These are phyloP conservation scores for Hippocampus abdominalis DNA, from an alignment of 2,113 vertebrate genomes.

Conservation along the genomic window DNA sequence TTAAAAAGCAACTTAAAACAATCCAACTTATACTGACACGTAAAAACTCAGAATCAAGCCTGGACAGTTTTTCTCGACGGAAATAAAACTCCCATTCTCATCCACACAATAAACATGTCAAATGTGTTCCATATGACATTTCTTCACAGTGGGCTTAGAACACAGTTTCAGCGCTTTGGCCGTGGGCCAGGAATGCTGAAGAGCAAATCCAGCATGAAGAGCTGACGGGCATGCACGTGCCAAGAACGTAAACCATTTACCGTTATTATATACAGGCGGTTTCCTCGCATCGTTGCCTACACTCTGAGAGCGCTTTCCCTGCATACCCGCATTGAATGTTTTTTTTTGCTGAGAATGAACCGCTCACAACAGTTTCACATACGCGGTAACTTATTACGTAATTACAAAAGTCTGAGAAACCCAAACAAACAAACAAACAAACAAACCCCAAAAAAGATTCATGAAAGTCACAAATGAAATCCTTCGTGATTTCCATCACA, in stretches of 20 bases:
- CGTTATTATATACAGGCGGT: neutral
- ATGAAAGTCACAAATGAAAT: slow-evolving; percentile 37
- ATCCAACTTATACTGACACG: neutral
- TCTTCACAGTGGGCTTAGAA: neutral
- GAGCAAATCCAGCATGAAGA: neutral
- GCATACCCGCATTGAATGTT: neutral
- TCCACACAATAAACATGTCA: neutral
- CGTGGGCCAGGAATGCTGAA: neutral
- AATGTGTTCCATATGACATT: neutral
- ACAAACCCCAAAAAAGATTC: neutral
- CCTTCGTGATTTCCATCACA: slow-evolving; percentile 8
- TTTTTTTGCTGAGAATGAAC: neutral
- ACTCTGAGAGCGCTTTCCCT: neutral
- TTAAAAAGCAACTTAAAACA: too few species aligned
- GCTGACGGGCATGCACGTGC: neutral
- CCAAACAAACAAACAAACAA: neutral
- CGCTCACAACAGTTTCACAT: neutral
- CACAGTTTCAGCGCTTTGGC: neutral
- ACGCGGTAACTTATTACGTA: too few species aligned
- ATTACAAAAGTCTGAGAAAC: neutral
- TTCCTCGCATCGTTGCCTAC: neutral
- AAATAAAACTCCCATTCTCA: neutral
- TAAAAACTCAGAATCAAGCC: neutral
- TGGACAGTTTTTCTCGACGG: too few species aligned
- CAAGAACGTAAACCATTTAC: neutral